A percentile compares a stretch with the other conserved stretches of the same genome.
Evolutionary conservation across 1,140 invertebrate genomes (phyloP).

Genomic region (Drosophila chauvacae): DNA sequence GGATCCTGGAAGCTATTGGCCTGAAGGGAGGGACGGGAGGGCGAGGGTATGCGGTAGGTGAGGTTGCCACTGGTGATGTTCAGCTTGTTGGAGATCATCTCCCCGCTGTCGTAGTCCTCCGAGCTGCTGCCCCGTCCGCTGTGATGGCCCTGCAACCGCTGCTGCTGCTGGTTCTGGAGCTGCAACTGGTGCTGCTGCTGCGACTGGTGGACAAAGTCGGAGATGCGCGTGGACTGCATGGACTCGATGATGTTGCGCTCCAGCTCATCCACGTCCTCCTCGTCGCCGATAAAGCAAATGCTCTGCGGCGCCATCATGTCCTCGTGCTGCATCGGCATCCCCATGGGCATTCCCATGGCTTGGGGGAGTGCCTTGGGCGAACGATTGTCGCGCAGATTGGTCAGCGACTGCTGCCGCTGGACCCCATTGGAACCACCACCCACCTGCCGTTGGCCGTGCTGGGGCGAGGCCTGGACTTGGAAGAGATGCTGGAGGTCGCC

Average conservation of each 20-base stretch:
- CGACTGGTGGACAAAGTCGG: conserved; percentile 76
- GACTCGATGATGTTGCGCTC: conserved; percentile 83
- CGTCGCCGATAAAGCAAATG: conserved; percentile 94
- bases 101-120: conserved; percentile 75
- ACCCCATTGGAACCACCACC: conserved; percentile 60
- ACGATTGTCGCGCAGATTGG: conserved; percentile 78
- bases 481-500: conserved; percentile 83
- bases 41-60: conserved; percentile 94
- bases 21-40: conserved; percentile 89
- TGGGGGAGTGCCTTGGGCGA: conserved; percentile 62
- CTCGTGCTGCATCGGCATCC: conserved; percentile 66
- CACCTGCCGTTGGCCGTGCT: conserved; percentile 60
- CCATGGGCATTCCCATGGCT: conserved; percentile 87
- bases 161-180: conserved; percentile 40
- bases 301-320: conserved; percentile 91
- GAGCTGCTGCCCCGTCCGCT: conserved; percentile 74
- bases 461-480: conserved; percentile 80
- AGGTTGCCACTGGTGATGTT: conserved; percentile 94
- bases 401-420: conserved; percentile 82
- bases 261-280: conserved; percentile 83
- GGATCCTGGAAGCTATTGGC: conserved; percentile 89
- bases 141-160: conserved; percentile 52
- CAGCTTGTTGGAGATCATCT: conserved; percentile 85
- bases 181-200: conserved; percentile 68
- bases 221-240: conserved; percentile 78